These are phyloP conservation scores for Arvicanthis niloticus DNA, from an alignment of 2,113 vertebrate genomes.

Conservation along the genomic window DNA sequence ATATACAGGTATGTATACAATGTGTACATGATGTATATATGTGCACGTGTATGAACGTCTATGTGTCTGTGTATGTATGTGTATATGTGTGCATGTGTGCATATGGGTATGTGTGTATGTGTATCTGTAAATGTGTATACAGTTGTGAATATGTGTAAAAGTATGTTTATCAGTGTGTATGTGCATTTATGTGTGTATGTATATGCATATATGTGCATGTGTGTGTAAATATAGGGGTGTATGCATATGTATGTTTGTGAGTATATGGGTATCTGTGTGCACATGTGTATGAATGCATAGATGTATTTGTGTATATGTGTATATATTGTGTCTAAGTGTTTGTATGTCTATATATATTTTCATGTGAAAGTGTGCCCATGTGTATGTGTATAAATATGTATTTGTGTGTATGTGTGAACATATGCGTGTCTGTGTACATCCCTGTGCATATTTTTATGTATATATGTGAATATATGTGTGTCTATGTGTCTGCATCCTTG, in stretches of 20 bases:
- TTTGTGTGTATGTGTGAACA: not conserved
- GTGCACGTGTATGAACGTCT: not conserved
- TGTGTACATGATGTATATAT: not conserved
- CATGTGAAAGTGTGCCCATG: not conserved
- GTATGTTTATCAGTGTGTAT: not conserved
- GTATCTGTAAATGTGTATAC: not conserved
- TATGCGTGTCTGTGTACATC: not conserved
- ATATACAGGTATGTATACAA: not conserved
- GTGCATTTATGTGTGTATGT: not conserved
- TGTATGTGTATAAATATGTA: not conserved
- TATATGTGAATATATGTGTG: not conserved
- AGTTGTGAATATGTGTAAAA: not conserved
- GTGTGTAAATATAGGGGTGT: not conserved
- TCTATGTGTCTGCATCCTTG: not conserved
- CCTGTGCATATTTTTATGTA: too few species aligned
- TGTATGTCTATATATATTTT: not conserved
- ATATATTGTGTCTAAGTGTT: not conserved
- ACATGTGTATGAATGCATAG: not conserved
- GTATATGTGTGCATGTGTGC: not conserved
- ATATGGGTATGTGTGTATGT: not conserved
- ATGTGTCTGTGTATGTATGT: not conserved
- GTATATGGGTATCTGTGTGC: not conserved
- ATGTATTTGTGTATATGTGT: not conserved
- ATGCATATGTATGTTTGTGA: not conserved
- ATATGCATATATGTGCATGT: not conserved